Percentiles rank a stretch among this genome's conserved stretches.
Evolutionary conservation across 2,797 vertebrate species (phyloP).

Genomic region (Phalanger gymnotis): DNA sequence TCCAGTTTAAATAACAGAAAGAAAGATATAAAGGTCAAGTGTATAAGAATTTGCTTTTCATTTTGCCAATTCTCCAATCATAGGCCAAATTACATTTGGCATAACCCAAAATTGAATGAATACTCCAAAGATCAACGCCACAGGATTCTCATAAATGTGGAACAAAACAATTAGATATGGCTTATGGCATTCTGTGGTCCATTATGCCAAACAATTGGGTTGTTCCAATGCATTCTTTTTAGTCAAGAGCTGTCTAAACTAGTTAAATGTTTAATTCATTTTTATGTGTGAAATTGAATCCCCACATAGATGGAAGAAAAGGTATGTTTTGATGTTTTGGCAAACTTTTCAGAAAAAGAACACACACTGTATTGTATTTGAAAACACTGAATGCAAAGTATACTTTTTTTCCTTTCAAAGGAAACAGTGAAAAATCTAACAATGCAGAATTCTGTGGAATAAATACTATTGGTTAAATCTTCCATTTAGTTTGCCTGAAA

Average conservation of each 20-base stretch:
- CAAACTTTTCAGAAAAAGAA: neutral
- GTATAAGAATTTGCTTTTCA: neutral
- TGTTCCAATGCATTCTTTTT: neutral
- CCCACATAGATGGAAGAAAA: neutral
- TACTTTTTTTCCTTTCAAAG: neutral
- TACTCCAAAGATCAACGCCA: neutral
- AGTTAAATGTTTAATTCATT: neutral
- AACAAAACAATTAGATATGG: neutral
- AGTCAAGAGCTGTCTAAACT: neutral
- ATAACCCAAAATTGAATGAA: neutral
- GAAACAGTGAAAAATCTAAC: neutral
- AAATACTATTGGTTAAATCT: neutral
- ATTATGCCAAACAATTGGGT: neutral
- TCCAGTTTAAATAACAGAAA: constrained; percentile 28
- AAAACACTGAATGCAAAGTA: neutral
- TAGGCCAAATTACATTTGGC: constrained; percentile 11
- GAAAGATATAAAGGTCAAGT: neutral
- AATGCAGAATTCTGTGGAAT: neutral
- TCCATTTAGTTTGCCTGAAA: neutral
- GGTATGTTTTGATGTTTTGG: neutral
- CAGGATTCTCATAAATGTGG: neutral
- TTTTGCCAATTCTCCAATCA: neutral
- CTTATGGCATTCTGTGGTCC: neutral
- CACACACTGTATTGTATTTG: neutral
- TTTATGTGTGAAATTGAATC: neutral